These are phyloP conservation scores for Agrochola circellaris DNA, from an alignment of 2,888 invertebrate genomes.

Conservation along the genomic window DNA sequence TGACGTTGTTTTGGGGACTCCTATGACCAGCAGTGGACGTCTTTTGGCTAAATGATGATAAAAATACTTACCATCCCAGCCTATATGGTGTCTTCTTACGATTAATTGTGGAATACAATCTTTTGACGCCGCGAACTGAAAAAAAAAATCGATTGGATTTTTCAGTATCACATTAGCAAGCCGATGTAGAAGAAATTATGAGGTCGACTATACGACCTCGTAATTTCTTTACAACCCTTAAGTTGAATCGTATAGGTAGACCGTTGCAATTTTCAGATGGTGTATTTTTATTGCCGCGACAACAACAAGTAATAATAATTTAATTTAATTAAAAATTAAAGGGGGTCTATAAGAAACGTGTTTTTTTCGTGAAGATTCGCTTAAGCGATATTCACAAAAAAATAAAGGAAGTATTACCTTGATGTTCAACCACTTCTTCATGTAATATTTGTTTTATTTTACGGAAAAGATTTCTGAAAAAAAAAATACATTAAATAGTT, in stretches of 20 bases:
- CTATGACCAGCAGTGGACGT: neutral
- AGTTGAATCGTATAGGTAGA: too few species aligned
- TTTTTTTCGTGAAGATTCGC: too few species aligned
- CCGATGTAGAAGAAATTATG: neutral
- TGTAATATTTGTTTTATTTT: conserved; percentile 72
- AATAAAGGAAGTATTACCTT: conserved; percentile 62
- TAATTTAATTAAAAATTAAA: too few species aligned
- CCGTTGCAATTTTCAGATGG: too few species aligned
- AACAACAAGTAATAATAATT: too few species aligned
- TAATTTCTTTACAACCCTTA: neutral
- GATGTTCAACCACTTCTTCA: conserved; percentile 77
- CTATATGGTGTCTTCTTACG: conserved; percentile 73
- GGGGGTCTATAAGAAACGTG: too few species aligned
- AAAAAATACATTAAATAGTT: neutral
- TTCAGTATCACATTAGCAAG: neutral
- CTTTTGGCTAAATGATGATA: neutral
- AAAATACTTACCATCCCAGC: conserved; percentile 78
- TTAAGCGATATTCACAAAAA: too few species aligned
- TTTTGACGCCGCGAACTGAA: conserved; percentile 76
- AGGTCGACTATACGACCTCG: neutral
- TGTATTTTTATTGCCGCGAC: too few species aligned
- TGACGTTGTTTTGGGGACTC: too few species aligned
- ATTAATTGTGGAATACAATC: conserved; percentile 81
- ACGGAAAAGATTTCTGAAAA: conserved; percentile 71
- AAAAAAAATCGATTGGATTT: neutral